Evolutionary conservation across 2,797 vertebrate species (phyloP).

Genomic region (Characodon lateralis): DNA sequence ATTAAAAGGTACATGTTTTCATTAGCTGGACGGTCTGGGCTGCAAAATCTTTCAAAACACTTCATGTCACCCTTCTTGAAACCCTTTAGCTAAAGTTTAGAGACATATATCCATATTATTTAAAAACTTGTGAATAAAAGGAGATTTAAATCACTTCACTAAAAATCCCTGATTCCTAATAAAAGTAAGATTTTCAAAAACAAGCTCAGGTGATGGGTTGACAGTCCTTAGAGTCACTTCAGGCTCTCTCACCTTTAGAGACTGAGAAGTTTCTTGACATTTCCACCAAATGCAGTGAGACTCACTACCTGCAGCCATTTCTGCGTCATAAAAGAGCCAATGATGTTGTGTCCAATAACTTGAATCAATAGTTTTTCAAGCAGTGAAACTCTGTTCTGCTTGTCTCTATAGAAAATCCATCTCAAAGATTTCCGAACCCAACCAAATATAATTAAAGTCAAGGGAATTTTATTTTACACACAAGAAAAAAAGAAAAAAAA

Average conservation of each 20-base stretch:
- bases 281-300: background rate
- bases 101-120: no score
- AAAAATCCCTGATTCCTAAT: background rate
- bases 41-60: background rate
- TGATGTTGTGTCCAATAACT: background rate
- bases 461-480: background rate
- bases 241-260: background rate
- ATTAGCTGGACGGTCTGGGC: background rate
- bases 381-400: background rate
- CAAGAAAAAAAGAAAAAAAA: background rate
- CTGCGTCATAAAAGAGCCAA: background rate
- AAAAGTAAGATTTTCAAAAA: background rate
- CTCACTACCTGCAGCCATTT: background rate
- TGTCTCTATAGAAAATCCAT: background rate
- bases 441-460: background rate
- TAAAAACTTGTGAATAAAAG: background rate
- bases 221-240: background rate
- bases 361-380: slow-evolving; percentile 5
- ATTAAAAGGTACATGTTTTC: background rate
- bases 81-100: background rate
- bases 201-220: background rate
- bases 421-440: background rate
- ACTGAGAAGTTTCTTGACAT: background rate
- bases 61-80: background rate
- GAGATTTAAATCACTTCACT: background rate